Base-by-base conservation (phyloP, 2,113 vertebrate genomes). In the Nothobranchius kuhntae region DNA sequence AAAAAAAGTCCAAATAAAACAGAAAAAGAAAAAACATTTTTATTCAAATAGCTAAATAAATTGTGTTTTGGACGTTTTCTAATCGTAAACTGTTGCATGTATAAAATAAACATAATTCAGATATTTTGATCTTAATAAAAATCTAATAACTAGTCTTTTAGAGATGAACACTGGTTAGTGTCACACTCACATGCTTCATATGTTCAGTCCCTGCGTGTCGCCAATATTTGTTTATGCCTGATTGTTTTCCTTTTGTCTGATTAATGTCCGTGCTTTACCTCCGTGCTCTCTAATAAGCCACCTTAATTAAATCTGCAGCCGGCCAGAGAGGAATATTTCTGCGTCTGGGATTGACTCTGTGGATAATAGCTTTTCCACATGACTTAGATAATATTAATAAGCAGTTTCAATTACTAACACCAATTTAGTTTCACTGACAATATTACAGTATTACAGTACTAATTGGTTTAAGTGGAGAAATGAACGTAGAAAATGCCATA, bases 231-330 rank as follows among this genome's bases (percentile, higher is more conserved):
- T 71, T 75, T 72, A 48, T 51, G 45, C 63, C 56, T 55, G 65
- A 72, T 70, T 79, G 72, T 76, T 75, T 75, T 73, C 50, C 11
- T 7, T 74, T 53, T 26, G 73, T 65, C 71, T 26, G 64, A 77
- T 80, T 82, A 80, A 77, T 55, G 70, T 50, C 46, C 42, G 1
- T 67, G 68, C 79, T 67, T 78, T 80, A 83, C 77, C 61, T 75
- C 65, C 21, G 13, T 26, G 61, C 64, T 65, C 67, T 56, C 68
- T 69, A 77, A 80, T 85, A 71, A 73, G 67, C 73, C 70, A 30
- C 17, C 50, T 62, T 78, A 73, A 80, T 78, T 83, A 73, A 61
- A 62, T 69, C 61, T 61, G 61, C 45, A 60, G 61, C 42, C 55
- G 59, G 64, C 51, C 65, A 61, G 54, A 54, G 38, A 63, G 44